Evolutionary conservation across 2,888 invertebrate species (phyloP).

Genomic region (Eupithecia centaureata): DNA sequence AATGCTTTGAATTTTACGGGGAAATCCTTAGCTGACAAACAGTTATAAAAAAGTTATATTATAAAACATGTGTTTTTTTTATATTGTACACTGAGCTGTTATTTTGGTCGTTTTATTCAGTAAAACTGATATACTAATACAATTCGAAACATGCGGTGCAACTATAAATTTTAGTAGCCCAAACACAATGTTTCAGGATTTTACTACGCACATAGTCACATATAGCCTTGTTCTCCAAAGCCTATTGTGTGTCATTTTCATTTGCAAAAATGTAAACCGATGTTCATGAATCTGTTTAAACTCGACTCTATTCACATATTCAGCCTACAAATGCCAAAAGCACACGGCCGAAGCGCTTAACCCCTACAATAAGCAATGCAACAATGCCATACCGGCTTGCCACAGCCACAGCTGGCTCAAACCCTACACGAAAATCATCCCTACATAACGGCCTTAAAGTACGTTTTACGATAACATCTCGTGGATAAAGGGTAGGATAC

Average conservation of each 20-base stretch:
- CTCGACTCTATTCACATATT: slow-evolving; percentile 24
- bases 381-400: slow-evolving; percentile 25
- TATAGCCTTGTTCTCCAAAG: not conserved
- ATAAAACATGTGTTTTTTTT: slow-evolving; percentile 7
- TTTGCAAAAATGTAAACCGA: slow-evolving; percentile 15
- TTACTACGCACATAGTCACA: not conserved
- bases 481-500: slow-evolving; percentile 21
- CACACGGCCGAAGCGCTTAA: slow-evolving; percentile 25
- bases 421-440: slow-evolving; percentile 8
- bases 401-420: slow-evolving; percentile 20
- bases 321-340: slow-evolving; percentile 37
- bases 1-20: slow-evolving; percentile 29
- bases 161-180: not conserved
- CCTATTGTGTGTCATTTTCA: slow-evolving; percentile 21
- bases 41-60: slow-evolving; percentile 6
- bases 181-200: slow-evolving; percentile 3
- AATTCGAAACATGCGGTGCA: slow-evolving; percentile 22
- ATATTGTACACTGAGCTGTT: slow-evolving; percentile 10
- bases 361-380: slow-evolving; percentile 34
- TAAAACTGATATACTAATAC: slow-evolving; percentile 14
- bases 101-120: slow-evolving; percentile 15
- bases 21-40: slow-evolving; percentile 7
- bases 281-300: slow-evolving; percentile 23
- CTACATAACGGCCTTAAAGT: slow-evolving; percentile 13
- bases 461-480: slow-evolving; percentile 13